Evolutionary conservation across 2,888 invertebrate genomes (phyloP).

Genomic region (Polymixis flavicincta): DNA sequence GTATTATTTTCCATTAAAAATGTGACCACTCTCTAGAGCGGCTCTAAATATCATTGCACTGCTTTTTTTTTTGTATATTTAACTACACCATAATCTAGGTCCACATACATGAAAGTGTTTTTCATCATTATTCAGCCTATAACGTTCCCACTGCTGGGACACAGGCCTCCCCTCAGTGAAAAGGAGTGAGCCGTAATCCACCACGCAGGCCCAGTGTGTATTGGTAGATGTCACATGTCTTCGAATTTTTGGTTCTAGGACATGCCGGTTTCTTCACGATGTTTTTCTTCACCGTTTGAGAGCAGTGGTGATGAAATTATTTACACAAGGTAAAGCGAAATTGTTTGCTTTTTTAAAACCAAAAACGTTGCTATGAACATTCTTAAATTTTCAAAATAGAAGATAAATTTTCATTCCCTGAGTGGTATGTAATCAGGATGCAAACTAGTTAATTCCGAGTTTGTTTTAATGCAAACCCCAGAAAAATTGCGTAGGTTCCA

Average conservation of each 20-base stretch:
- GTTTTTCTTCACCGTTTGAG: too few relatives aligned
- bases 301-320: too few relatives aligned
- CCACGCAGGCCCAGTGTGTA: too few relatives aligned
- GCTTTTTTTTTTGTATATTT: not conserved
- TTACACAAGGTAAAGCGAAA: too few relatives aligned
- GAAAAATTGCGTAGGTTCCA: not conserved
- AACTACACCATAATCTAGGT: not conserved
- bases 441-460: not conserved
- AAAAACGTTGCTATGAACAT: not conserved
- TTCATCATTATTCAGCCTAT: too few relatives aligned
- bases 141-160: too few relatives aligned
- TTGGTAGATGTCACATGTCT: too few relatives aligned
- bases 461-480: not conserved
- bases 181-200: too few relatives aligned
- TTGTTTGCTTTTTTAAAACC: not conserved
- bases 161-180: too few relatives aligned
- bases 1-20: not conserved
- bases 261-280: too few relatives aligned
- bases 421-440: not conserved
- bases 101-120: not conserved
- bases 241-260: too few relatives aligned
- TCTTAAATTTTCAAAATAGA: not conserved
- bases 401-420: not conserved
- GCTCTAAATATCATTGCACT: not conserved
- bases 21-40: not conserved